Evolutionary conservation across 2,113 vertebrate species (phyloP).

Genomic region (Ivindomyrus marchei): DNA sequence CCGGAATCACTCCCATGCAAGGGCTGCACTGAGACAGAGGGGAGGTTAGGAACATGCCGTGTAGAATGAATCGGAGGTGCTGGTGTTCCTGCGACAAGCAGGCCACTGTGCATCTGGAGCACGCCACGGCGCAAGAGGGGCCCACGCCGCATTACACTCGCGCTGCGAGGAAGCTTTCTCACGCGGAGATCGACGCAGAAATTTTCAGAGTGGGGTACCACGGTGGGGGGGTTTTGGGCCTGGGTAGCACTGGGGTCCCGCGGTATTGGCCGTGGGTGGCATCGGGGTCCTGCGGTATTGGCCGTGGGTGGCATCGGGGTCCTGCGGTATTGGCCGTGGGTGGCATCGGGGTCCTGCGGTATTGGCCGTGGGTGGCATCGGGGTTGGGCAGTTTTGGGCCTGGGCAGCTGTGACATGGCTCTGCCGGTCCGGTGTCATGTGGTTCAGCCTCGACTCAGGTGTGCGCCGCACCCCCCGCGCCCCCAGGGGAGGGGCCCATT

Average conservation of each 20-base stretch:
- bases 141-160: not conserved
- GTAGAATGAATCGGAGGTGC: not conserved
- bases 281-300: not conserved
- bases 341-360: not conserved
- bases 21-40: not conserved
- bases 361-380: not conserved
- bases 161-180: not conserved
- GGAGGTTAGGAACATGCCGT: not conserved
- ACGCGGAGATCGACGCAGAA: not conserved
- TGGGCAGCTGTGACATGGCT: not conserved
- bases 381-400: not conserved
- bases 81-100: not conserved
- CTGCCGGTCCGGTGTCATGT: not conserved
- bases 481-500: not conserved
- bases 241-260: not conserved
- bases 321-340: not conserved
- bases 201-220: not conserved
- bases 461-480: not conserved
- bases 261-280: not conserved
- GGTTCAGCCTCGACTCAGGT: not conserved
- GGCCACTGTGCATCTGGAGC: not conserved
- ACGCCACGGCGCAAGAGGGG: not conserved
- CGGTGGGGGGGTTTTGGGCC: not conserved
- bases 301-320: not conserved
- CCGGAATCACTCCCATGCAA: not conserved